Evolutionary conservation across 2,113 vertebrate genomes (phyloP), one percentile per base, ranked within the genome.

Genomic region (Phalacrocorax carbo): DNA sequence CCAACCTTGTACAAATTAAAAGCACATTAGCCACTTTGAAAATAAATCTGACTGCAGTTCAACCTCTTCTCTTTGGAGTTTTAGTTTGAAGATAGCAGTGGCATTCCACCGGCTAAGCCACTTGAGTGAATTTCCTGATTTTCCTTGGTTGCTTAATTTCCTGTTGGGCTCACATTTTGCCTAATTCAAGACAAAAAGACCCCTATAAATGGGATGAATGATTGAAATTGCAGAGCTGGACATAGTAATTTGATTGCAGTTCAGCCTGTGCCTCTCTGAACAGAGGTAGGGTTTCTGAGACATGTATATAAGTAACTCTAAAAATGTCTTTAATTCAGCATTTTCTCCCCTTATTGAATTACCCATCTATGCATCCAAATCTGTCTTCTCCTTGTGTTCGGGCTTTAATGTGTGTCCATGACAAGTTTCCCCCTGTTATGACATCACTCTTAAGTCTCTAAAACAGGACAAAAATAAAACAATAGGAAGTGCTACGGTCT

Each of bases 91-190:
- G 96, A 97, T 94, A 94, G 93, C 86, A 72, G 65, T 86, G 93
- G 65, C 87, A 95, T 97, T 96, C 90, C 94, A 75, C 66, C 60
- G 88, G 48, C 85, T 96, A 86, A 96, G 83, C 73, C 95, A 91
- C 90, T 96, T 93, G 93, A 97, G 95, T 95, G 93, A 96, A 96
- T 97, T 97, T 97, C 97, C 97, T 96, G 95, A 92, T 95, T 97
- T 95, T 94, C 73, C 95, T 96, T 92, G 68, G 82, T 93, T 93
- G 89, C 95, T 95, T 97, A 88, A 97, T 97, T 97, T 97, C 96
- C 97, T 96, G 93, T 97, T 96, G 88, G 96, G 92, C 89, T 97
- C 93, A 94, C 87, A 65, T 97, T 94, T 96, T 96, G 92, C 92
- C 60, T 97, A 94, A 96, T 96, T 97, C 90, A 94, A 95, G 94